phyloP scores from a whole-genome alignment of 2,797 vertebrate genomes.

The Pogonophryne albipinna region DNA sequence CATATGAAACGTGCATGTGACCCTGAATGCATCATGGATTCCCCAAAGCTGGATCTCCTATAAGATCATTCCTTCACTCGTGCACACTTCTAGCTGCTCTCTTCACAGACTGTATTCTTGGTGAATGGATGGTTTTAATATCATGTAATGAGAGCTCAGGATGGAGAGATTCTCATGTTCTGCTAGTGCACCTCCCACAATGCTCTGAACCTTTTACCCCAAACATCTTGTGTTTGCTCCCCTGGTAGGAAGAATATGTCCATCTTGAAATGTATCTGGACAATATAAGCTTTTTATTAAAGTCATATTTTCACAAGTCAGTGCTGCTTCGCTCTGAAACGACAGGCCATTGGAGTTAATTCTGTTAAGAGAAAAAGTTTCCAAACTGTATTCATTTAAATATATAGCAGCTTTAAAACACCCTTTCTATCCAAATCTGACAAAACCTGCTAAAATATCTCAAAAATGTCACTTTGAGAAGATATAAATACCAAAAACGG shows the following conservation, averaged over 20 bases:
- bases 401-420: not conserved
- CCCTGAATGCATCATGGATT: too few relatives aligned
- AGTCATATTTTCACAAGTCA: not conserved
- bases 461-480: too few relatives aligned
- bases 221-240: not conserved
- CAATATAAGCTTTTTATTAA: conserved; percentile 6
- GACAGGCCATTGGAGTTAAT: too few relatives aligned
- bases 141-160: conserved; percentile 46
- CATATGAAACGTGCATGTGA: too few relatives aligned
- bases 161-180: conserved; percentile 51
- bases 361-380: not conserved
- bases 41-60: not conserved
- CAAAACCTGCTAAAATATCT: too few relatives aligned
- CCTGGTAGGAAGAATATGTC: not conserved
- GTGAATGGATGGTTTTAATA: conserved; percentile 38
- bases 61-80: not conserved
- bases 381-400: not conserved
- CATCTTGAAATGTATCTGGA: not conserved
- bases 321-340: not conserved
- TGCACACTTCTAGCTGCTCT: conserved; percentile 2
- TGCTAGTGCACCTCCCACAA: conserved; percentile 25
- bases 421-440: not conserved
- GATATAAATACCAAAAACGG: not conserved
- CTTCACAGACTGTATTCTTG: not conserved
- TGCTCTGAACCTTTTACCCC: conserved; percentile 19